Evolutionary conservation across 1,140 invertebrate genomes (phyloP).

Genomic region (Pogonomyrmex californicus): DNA sequence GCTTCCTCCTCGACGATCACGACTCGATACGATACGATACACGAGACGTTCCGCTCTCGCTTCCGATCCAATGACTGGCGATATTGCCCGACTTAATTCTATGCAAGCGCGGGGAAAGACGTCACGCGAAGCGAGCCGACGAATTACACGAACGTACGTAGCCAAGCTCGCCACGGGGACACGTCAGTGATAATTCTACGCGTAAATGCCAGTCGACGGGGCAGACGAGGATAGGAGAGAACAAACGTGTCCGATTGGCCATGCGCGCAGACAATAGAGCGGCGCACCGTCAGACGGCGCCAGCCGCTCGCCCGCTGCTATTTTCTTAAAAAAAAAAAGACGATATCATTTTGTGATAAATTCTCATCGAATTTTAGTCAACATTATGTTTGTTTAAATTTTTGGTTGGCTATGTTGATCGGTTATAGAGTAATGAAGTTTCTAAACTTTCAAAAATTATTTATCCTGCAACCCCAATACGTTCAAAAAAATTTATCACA

Average conservation of each 20-base stretch:
- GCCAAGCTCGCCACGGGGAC: slow-evolving; percentile 77
- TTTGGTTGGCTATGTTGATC: too few relatives aligned
- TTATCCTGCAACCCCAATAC: too few relatives aligned
- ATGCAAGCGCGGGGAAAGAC: slow-evolving; percentile 2
- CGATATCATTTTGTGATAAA: too few relatives aligned
- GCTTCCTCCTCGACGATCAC: neutral
- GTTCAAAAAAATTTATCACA: too few relatives aligned
- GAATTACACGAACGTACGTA: slow-evolving; percentile 47
- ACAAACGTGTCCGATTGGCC: slow-evolving; percentile 15
- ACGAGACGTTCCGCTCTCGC: slow-evolving; percentile 2
- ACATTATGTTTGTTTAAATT: too few relatives aligned
- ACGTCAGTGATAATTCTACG: slow-evolving; percentile 84
- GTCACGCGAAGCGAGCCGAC: neutral
- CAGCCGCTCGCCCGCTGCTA: neutral
- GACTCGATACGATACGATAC: neutral
- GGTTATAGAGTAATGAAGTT: too few relatives aligned
- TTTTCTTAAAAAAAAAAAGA: neutral
- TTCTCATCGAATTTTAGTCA: too few relatives aligned
- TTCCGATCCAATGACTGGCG: slow-evolving; percentile 25
- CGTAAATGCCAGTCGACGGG: slow-evolving; percentile 65
- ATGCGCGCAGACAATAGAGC: neutral
- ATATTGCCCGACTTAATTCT: slow-evolving; percentile 4
- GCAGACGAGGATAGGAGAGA: slow-evolving; percentile 38
- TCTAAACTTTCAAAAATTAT: too few relatives aligned
- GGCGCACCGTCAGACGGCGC: neutral